phyloP scores from a whole-genome alignment of 2,113 vertebrate genomes.

The Indicator indicator region DNA sequence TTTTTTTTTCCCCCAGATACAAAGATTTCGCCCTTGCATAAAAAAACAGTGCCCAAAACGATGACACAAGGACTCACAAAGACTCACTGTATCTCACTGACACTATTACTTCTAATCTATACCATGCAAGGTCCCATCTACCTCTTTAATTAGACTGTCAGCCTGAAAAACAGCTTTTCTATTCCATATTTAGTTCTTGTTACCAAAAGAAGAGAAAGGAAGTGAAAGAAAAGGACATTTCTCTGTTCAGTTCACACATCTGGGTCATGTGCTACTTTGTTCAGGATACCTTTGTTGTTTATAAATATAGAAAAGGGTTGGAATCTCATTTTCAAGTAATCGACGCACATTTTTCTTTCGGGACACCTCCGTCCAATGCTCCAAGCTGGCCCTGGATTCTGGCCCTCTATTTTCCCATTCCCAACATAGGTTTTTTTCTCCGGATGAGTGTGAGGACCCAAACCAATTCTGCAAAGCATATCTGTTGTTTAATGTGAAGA shows the following conservation, averaged over 20 bases:
- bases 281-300: constrained; percentile 76
- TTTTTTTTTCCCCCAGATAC: constrained; percentile 78
- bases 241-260: constrained; percentile 78
- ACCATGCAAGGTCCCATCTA: constrained; percentile 84
- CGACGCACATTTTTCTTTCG: constrained; percentile 59
- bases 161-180: constrained; percentile 82
- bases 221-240: constrained; percentile 76
- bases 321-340: constrained; percentile 81
- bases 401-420: constrained; percentile 23
- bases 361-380: constrained; percentile 46
- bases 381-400: constrained; percentile 51
- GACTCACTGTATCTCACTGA: constrained; percentile 92
- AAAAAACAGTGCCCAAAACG: constrained; percentile 90
- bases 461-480: constrained; percentile 36
- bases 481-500: constrained; percentile 8
- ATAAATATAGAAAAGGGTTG: constrained; percentile 80
- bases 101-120: constrained; percentile 86
- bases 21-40: constrained; percentile 86
- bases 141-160: constrained; percentile 81
- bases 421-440: constrained; percentile 13
- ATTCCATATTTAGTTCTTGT: constrained; percentile 84
- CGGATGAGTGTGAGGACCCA: constrained; percentile 51
- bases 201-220: constrained; percentile 81
- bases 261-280: constrained; percentile 78
- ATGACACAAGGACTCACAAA: constrained; percentile 90